Evolutionary conservation across 2,797 vertebrate genomes (phyloP).

Genomic region (Argya squamiceps): DNA sequence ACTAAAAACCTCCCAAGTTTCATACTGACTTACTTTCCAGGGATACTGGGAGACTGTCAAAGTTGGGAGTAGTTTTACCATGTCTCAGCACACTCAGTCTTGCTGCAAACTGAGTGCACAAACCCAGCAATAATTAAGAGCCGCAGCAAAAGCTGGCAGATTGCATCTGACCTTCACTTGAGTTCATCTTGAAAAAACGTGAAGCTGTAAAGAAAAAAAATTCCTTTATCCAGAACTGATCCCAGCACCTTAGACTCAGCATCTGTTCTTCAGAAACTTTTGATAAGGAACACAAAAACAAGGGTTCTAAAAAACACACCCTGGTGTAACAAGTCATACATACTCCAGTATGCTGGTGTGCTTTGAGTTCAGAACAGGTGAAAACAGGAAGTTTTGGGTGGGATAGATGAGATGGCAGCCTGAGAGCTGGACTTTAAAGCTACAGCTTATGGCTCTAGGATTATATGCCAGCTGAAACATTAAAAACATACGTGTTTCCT

Average conservation of each 20-base stretch:
- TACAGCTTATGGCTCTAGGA: background rate
- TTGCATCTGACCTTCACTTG: background rate
- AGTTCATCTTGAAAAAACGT: background rate
- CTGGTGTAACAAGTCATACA: background rate
- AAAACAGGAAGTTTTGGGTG: background rate
- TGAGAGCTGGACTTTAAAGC: background rate
- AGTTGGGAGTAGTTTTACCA: background rate
- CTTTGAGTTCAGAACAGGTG: background rate
- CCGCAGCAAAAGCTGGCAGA: background rate
- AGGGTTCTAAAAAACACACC: background rate
- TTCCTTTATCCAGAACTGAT: background rate
- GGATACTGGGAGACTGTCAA: background rate
- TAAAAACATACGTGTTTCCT: background rate
- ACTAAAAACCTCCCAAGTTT: background rate
- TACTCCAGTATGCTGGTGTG: background rate
- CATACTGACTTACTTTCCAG: background rate
- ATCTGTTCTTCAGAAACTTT: background rate
- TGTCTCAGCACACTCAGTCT: background rate
- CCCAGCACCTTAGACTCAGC: background rate
- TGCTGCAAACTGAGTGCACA: background rate
- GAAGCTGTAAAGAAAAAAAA: background rate
- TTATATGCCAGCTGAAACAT: background rate
- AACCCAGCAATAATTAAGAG: background rate
- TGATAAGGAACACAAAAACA: background rate
- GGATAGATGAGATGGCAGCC: background rate